Conservation (phyloP, 2,888 invertebrate species). For the Sminthurides aquaticus region DNA sequence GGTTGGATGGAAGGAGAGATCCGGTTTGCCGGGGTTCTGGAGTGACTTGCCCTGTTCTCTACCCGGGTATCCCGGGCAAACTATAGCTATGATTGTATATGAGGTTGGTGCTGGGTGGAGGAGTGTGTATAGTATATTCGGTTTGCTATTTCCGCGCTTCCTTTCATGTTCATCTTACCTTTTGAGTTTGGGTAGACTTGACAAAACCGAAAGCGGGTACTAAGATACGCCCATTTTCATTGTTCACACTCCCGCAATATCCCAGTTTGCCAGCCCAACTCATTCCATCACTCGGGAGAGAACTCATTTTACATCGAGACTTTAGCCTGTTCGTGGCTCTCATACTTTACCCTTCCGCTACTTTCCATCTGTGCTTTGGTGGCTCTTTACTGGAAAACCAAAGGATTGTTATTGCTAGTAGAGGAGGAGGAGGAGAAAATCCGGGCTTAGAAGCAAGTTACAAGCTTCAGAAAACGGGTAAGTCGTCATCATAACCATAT, state of each 20-base stretch:
- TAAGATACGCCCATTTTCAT: conserved; percentile 32
- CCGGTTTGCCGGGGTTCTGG: too few species aligned
- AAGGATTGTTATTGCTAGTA: background rate
- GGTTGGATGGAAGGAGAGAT: too few species aligned
- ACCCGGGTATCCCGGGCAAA: too few species aligned
- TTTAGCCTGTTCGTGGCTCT: conserved; percentile 5
- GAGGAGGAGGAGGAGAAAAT: conserved; percentile 5
- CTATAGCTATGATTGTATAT: too few species aligned
- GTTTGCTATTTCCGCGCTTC: background rate
- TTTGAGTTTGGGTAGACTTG: conserved; percentile 15
- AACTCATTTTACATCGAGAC: conserved; percentile 24
- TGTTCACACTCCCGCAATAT: conserved; percentile 36
- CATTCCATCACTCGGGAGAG: conserved; percentile 36
- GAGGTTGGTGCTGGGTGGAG: background rate
- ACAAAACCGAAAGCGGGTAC: conserved; percentile 31
- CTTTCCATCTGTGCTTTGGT: background rate
- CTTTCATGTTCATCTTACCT: conserved; percentile 2
- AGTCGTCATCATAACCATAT: background rate
- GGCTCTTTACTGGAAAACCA: background rate
- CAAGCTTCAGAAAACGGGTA: too few species aligned
- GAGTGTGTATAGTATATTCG: background rate
- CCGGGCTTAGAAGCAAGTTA: background rate
- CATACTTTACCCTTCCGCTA: background rate
- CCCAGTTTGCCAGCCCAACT: conserved; percentile 22
- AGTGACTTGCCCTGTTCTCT: background rate